Conservation (phyloP, 2,797 vertebrate genomes). For the Lepilemur septentrionalis region DNA sequence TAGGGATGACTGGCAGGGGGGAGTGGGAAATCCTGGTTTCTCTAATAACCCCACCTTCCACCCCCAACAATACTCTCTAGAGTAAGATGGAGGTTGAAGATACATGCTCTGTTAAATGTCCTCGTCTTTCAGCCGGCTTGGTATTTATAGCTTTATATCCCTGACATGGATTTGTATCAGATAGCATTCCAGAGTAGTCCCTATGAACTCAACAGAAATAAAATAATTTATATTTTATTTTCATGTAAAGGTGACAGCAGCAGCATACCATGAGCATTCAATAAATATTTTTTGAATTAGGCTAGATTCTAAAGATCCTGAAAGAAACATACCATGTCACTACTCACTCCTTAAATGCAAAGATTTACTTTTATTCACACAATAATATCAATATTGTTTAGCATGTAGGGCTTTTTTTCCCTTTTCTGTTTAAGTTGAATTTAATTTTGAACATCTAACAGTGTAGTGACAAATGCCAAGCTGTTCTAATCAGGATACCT, state of each 20-base stretch:
- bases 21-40: background rate
- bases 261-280: background rate
- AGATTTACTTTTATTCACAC: background rate
- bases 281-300: background rate
- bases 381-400: background rate
- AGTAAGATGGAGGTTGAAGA: background rate
- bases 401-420: background rate
- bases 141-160: background rate
- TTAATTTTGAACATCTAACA: background rate
- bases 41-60: background rate
- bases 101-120: background rate
- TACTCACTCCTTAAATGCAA: background rate
- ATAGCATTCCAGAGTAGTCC: background rate
- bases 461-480: background rate
- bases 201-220: background rate
- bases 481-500: background rate
- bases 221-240: conserved; percentile 42
- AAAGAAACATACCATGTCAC: background rate
- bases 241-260: background rate
- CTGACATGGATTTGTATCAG: background rate
- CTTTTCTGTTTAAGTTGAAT: background rate
- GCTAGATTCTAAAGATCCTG: background rate
- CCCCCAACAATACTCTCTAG: background rate
- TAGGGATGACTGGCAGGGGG: background rate
- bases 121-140: background rate